Evolutionary conservation across 2,797 vertebrate species (phyloP).

Genomic region (Manis pentadactyla): DNA sequence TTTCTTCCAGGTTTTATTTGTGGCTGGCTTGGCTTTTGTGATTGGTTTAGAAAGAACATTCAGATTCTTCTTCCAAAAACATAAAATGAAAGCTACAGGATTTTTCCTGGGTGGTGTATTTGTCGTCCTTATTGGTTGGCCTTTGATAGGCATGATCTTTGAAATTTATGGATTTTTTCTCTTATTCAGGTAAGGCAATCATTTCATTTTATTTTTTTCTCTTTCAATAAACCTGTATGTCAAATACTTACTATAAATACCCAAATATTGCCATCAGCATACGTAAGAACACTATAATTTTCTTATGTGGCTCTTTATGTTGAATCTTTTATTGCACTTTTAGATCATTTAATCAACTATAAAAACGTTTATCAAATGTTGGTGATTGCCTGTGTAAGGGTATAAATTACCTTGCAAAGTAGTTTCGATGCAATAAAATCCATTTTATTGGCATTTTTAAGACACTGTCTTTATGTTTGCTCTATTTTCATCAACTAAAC

Average conservation of each 20-base stretch:
- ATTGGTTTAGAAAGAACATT: constrained; percentile 98
- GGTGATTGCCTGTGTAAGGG: neutral
- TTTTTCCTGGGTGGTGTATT: constrained; percentile 98
- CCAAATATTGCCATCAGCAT: neutral
- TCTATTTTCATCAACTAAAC: neutral
- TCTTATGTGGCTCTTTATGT: neutral
- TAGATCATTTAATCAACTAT: constrained; percentile 1
- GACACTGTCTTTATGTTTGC: neutral
- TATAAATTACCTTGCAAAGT: neutral
- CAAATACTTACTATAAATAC: neutral
- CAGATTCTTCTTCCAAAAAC: constrained; percentile 99
- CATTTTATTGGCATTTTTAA: constrained; percentile 1
- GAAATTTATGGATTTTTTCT: constrained; percentile 99
- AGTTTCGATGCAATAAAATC: neutral
- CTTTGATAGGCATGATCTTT: constrained; percentile 96
- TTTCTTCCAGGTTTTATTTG: constrained; percentile 94
- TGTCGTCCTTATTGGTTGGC: constrained; percentile 98
- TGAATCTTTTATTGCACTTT: constrained; percentile 32
- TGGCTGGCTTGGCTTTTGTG: constrained; percentile 96
- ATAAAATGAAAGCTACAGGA: constrained; percentile 97
- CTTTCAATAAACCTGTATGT: neutral
- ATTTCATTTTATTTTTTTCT: constrained; percentile 10
- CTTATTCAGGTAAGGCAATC: constrained; percentile 93
- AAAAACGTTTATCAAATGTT: constrained; percentile 13
- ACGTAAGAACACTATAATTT: neutral